Conservation (phyloP, 1,140 invertebrate species). For the Cyphomyrmex costatus region DNA sequence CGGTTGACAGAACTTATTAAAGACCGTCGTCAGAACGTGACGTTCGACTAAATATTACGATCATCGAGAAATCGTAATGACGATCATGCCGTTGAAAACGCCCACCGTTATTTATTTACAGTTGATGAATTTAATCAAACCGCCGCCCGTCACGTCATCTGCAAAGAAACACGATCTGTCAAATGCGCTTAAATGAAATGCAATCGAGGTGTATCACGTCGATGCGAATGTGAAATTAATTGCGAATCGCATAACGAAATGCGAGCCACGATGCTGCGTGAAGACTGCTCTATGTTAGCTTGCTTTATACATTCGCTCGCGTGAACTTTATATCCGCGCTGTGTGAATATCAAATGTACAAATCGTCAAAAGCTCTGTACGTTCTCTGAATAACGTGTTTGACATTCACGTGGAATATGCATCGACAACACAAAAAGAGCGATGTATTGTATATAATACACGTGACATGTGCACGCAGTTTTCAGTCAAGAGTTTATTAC, state of each 20-base stretch:
- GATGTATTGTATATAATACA: neutral
- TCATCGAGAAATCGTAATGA: slow-evolving; percentile 2
- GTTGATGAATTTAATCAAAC: slow-evolving; percentile 40
- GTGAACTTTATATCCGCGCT: slow-evolving; percentile 16
- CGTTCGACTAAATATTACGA: slow-evolving; percentile 27
- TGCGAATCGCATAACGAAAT: neutral
- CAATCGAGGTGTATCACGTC: slow-evolving; percentile 13
- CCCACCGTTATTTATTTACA: neutral
- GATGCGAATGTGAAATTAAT: slow-evolving; percentile 19
- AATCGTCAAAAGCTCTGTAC: slow-evolving; percentile 43
- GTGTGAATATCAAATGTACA: slow-evolving; percentile 28
- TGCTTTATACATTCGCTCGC: slow-evolving; percentile 4
- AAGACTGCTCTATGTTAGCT: neutral
- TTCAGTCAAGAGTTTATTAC: neutral
- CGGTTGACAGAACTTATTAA: slow-evolving; percentile 26
- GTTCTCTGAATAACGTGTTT: neutral
- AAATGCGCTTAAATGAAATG: slow-evolving; percentile 11
- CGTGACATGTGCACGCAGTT: no score
- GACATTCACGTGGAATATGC: slow-evolving; percentile 21
- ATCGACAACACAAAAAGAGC: slow-evolving; percentile 1
- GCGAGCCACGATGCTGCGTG: neutral
- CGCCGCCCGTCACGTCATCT: no score
- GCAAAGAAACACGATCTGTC: slow-evolving; percentile 5
- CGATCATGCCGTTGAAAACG: neutral
- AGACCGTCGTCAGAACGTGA: neutral